Base-by-base conservation (phyloP, 2,113 vertebrate species). In the Protomyctophum bolini region DNA sequence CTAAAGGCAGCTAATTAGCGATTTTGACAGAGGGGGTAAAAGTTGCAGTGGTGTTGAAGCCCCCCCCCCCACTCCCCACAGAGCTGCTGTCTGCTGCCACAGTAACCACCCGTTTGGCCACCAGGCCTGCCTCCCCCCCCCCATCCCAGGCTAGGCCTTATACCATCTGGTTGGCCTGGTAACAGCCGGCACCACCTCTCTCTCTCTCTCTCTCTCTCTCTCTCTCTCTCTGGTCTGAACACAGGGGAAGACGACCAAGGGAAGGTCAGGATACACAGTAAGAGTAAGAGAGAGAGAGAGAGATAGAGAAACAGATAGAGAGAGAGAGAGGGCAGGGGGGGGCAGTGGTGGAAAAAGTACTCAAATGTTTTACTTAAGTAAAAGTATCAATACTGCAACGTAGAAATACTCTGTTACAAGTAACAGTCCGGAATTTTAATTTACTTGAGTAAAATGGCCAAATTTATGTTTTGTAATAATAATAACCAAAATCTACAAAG, bases 161-260 rank as follows among this genome's bases (percentile, higher is more conserved):
- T 21, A 68, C 90, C 90, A 91, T 90, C 90, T 91, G 91, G 72
- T 73, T 65, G 52, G 70, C 74, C 77, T 51, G 72, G 73, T 45
- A 47, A 62, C 59, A 85, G 87, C 83, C 89, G 85, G 81, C 82
- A 66, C 79, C 64, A 60, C 45, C 41, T 4, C 33, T 3, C 46
- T 50, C 48, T 12, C 47, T 11, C 14, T 14, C 52, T 55, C 52
- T 11, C 10, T 14, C 52, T 55, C 52, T 14, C 52, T 11, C 52
- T 71, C 33, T 10, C 70, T 48, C 52, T 41, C 33, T 41, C 8
- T 47, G 6, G 6, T 46, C 11, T 10, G 71, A 73, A 84, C 80
- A 83, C 72, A 83, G 85, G 86, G 85, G 86, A 86, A 83, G 81
- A 70, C 58, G 51, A 81, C 76, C 85, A 78, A 10, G 76, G 81